Percentiles rank a stretch among this genome's conserved stretches.
These are phyloP conservation scores for Micromussa lordhowensis DNA, from an alignment of 92 coral and sea anemone genomes.

Conservation along the genomic window DNA sequence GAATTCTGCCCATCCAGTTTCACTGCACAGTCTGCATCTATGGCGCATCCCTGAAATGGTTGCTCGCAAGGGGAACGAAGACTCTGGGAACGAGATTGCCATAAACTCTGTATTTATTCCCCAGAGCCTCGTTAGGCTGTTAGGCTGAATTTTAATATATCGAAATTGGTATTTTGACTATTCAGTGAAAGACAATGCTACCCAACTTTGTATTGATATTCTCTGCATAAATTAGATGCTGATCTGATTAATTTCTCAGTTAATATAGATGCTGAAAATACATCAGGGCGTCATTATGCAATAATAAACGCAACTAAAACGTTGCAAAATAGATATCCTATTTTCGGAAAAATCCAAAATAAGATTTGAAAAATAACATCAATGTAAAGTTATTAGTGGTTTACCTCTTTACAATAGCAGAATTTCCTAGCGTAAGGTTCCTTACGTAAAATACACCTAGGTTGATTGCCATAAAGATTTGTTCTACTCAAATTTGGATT, in stretches of 20 bases:
- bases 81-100: no score
- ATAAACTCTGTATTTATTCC: no score
- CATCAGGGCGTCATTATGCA: no score
- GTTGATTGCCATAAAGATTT: slow-evolving; percentile 84
- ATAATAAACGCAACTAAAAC: not conserved
- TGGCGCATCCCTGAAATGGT: no score
- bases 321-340: not conserved
- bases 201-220: not conserved
- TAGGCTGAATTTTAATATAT: no score
- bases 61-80: no score
- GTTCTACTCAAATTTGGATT: slow-evolving; percentile 89
- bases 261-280: no score
- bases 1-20: no score
- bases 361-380: not conserved
- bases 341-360: not conserved
- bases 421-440: slow-evolving; percentile 82
- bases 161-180: no score
- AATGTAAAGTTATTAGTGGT: not conserved
- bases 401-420: slow-evolving; percentile 66
- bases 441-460: slow-evolving; percentile 70
- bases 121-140: no score
- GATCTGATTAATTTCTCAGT: not conserved
- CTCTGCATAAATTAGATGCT: not conserved
- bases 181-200: no score
- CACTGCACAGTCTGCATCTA: no score